Percentiles rank a stretch among this genome's conserved stretches.
These are phyloP conservation scores for Erpornis zantholeuca DNA, from an alignment of 2,113 vertebrate species.

Conservation along the genomic window DNA sequence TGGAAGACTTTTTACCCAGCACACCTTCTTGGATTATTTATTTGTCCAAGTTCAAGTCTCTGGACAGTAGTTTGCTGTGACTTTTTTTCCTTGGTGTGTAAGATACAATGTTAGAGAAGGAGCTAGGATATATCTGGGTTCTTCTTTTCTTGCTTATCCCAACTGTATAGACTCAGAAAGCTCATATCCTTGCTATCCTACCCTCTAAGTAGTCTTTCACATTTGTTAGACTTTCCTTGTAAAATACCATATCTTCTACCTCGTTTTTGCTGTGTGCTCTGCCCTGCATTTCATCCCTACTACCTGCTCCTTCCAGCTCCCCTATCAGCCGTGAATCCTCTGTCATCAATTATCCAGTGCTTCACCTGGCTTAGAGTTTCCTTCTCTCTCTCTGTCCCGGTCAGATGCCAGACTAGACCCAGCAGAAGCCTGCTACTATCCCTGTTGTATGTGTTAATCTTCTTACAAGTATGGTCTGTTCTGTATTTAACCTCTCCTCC, in stretches of 20 bases:
- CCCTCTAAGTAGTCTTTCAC: neutral
- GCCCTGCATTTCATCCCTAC: neutral
- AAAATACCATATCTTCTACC: neutral
- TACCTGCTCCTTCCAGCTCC: neutral
- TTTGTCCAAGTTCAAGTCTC: neutral
- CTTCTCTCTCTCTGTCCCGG: constrained; percentile 23
- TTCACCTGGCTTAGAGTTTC: constrained; percentile 53
- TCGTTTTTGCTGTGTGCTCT: neutral
- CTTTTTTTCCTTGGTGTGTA: neutral
- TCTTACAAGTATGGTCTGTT: constrained; percentile 32
- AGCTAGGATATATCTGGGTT: neutral
- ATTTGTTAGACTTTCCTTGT: neutral
- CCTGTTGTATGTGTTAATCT: constrained; percentile 38
- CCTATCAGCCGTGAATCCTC: constrained; percentile 23
- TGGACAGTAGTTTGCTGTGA: neutral
- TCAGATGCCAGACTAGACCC: constrained; percentile 49
- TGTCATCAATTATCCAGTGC: constrained; percentile 49
- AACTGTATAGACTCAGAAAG: neutral
- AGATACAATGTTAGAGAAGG: neutral
- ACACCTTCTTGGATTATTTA: neutral
- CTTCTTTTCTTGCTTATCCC: neutral
- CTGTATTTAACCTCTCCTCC: constrained; percentile 46
- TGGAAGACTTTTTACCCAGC: neutral
- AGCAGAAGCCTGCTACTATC: constrained; percentile 38
- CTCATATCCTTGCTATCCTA: neutral